These are phyloP conservation scores for Panopea generosa DNA, from an alignment of 2,888 invertebrate genomes.

Conservation along the genomic window DNA sequence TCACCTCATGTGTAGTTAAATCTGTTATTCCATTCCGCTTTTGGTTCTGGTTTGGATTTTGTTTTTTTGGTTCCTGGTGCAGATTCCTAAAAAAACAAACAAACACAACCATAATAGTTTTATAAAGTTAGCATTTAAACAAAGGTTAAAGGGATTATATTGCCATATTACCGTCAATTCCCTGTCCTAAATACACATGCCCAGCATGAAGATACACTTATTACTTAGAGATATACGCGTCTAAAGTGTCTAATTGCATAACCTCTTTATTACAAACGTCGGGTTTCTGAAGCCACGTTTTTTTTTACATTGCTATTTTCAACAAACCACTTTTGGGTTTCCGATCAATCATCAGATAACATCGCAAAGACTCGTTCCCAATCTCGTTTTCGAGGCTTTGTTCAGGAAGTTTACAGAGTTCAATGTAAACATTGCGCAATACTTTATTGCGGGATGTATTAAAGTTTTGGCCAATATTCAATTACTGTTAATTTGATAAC, in stretches of 20 bases:
- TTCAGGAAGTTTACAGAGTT: too few species aligned
- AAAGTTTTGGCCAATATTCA: too few species aligned
- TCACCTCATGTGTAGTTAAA: conserved; percentile 67
- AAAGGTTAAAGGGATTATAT: not conserved
- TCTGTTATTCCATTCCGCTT: conserved; percentile 66
- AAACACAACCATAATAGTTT: not conserved
- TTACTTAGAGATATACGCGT: not conserved
- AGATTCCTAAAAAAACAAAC: conserved; percentile 27
- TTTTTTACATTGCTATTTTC: too few species aligned
- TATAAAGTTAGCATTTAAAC: not conserved
- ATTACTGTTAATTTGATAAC: too few species aligned
- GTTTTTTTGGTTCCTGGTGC: conserved; percentile 16
- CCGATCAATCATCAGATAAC: too few species aligned
- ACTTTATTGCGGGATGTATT: too few species aligned
- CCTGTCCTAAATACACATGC: not conserved
- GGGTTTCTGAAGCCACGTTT: too few species aligned
- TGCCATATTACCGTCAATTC: not conserved
- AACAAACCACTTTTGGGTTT: too few species aligned
- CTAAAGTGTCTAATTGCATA: not conserved
- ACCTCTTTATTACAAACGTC: too few species aligned
- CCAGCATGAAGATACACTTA: not conserved
- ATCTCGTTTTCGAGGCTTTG: too few species aligned
- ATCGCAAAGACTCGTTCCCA: too few species aligned
- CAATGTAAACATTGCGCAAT: too few species aligned
- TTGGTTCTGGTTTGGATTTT: conserved; percentile 46